Conservation (phyloP, 2,797 vertebrate genomes). For the Phalanger gymnotis region DNA sequence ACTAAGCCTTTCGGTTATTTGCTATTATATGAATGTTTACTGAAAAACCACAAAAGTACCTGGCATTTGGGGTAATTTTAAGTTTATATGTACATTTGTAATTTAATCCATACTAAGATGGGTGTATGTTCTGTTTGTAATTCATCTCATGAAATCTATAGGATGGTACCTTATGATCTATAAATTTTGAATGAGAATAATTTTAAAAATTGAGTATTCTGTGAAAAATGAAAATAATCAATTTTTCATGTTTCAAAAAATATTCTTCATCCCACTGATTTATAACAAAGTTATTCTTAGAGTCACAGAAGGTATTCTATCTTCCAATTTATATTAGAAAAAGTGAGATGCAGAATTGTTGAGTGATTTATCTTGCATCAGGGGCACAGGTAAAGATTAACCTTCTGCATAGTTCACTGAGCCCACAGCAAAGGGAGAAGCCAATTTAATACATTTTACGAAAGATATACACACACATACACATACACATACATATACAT, state of each 20-base stretch:
- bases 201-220: background rate
- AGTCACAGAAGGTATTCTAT: conserved; percentile 28
- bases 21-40: background rate
- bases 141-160: background rate
- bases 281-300: conserved; percentile 30
- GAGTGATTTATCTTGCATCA: conserved; percentile 18
- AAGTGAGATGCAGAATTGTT: background rate
- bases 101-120: background rate
- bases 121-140: background rate
- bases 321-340: conserved; percentile 37
- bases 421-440: background rate
- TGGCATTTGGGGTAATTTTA: background rate
- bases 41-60: background rate
- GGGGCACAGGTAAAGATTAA: conserved; percentile 19
- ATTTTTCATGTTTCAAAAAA: conserved; percentile 22
- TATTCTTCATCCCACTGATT: conserved; percentile 21
- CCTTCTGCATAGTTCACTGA: background rate
- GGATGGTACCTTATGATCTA: background rate
- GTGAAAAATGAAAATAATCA: background rate
- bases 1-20: background rate
- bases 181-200: background rate
- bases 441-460: background rate
- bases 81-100: background rate
- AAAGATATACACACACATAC: too few relatives aligned
- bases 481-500: too few relatives aligned